Evolutionary conservation across 2,113 vertebrate species (phyloP).

Genomic region (Scophthalmus maximus): DNA sequence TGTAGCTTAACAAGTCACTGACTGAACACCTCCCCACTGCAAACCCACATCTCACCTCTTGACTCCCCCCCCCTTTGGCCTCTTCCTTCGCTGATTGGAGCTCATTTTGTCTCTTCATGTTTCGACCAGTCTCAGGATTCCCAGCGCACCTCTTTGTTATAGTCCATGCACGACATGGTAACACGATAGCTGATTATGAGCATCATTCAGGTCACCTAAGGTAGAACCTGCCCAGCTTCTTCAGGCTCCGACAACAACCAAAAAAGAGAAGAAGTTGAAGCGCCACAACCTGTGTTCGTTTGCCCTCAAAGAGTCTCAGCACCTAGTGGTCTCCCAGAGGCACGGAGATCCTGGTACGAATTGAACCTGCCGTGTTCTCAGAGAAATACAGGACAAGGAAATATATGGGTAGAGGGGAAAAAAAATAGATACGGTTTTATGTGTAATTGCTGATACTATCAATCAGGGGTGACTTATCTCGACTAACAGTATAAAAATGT

Average conservation of each 20-base stretch:
- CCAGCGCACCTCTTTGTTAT: neutral
- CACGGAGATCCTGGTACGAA: neutral
- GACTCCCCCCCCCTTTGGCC: neutral
- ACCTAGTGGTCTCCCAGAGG: neutral
- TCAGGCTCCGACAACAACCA: neutral
- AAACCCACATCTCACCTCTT: conserved; percentile 2
- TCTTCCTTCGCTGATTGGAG: conserved; percentile 10
- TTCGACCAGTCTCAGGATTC: neutral
- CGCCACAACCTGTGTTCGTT: neutral
- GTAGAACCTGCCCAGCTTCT: neutral
- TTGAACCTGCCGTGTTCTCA: neutral
- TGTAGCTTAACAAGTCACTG: neutral
- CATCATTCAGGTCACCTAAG: neutral
- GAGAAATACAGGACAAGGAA: too few relatives aligned
- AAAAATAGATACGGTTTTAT: too few relatives aligned
- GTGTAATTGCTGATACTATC: too few relatives aligned
- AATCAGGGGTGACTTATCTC: too few relatives aligned
- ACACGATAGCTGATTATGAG: neutral
- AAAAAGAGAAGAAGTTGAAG: neutral
- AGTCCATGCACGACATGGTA: neutral
- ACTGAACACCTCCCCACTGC: neutral
- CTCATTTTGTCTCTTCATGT: neutral
- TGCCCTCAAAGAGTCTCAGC: neutral
- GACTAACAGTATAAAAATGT: conserved; percentile 13
- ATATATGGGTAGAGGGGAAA: too few relatives aligned